Evolutionary conservation across 2,113 vertebrate species (phyloP).

Genomic region (Apus apus): DNA sequence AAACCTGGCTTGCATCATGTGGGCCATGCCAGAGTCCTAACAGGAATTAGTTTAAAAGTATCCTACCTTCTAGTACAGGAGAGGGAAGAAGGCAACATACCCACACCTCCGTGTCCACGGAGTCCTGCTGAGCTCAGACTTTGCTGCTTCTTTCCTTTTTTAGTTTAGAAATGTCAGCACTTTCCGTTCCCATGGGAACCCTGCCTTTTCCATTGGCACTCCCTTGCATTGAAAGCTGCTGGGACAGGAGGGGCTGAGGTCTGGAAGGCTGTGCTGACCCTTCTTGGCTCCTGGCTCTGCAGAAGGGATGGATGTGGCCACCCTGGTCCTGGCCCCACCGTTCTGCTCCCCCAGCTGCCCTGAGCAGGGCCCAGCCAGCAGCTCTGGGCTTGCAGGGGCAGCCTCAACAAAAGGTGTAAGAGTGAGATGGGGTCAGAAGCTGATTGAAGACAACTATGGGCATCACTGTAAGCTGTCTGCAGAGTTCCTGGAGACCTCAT

Average conservation of each 20-base stretch:
- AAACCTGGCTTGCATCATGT: accelerated
- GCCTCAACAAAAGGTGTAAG: accelerated
- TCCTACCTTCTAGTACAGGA: background rate
- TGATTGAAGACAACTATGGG: accelerated
- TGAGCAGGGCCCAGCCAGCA: accelerated
- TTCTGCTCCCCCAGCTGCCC: background rate
- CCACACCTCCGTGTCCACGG: background rate
- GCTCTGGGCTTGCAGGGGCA: background rate
- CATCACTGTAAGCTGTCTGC: accelerated
- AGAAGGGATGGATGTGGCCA: background rate
- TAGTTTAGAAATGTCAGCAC: conserved; percentile 66
- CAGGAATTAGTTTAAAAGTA: accelerated
- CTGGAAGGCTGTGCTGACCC: accelerated
- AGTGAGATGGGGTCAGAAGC: background rate
- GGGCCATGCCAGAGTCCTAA: accelerated
- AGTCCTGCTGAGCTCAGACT: conserved; percentile 5
- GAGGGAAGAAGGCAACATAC: background rate
- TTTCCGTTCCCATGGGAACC: conserved; percentile 69
- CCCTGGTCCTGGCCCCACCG: accelerated
- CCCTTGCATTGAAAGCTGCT: accelerated
- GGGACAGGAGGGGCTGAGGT: background rate
- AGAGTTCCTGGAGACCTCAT: accelerated
- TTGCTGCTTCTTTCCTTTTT: conserved; percentile 48
- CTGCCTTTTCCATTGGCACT: background rate
- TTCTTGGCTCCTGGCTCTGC: background rate